A percentile compares a stretch with the other conserved stretches of the same genome.
Evolutionary conservation across 53 echinoderm and acorn worm species (phyloP).

Genomic region (Apostichopus leukothele): DNA sequence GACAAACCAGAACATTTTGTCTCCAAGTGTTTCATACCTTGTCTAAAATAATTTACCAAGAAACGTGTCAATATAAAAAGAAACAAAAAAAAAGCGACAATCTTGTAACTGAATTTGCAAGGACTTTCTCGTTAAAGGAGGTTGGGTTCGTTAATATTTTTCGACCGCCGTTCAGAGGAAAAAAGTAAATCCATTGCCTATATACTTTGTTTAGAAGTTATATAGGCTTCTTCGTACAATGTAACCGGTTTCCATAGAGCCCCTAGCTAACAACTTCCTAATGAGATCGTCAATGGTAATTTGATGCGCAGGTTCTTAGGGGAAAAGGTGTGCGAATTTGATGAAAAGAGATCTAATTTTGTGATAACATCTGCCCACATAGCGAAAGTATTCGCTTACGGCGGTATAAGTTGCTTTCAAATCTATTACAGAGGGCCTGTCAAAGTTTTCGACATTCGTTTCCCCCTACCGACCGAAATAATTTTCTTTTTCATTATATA

Average conservation of each 20-base stretch:
- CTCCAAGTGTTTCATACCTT: too few relatives aligned
- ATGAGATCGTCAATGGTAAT: neutral
- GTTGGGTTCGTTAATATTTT: neutral
- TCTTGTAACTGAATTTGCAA: neutral
- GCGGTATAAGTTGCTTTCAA: neutral
- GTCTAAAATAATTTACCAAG: neutral
- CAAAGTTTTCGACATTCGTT: neutral
- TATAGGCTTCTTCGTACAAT: too few relatives aligned
- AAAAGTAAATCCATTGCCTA: too few relatives aligned
- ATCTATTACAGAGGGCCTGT: neutral
- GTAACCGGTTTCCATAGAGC: neutral
- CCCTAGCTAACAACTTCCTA: neutral
- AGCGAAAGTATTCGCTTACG: neutral
- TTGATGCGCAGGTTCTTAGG: conserved; percentile 10
- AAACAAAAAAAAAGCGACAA: neutral
- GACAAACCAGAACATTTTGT: too few relatives aligned
- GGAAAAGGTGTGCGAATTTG: conserved; percentile 4
- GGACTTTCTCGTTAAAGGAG: neutral
- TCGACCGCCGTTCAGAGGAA: neutral
- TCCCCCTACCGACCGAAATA: neutral
- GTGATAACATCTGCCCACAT: conserved; percentile 7
- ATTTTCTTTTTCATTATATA: neutral
- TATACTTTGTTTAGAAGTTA: too few relatives aligned
- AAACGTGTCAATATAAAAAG: neutral
- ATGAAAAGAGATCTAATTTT: conserved; percentile 17